Conservation (phyloP, 2,113 vertebrate species). For the Elgaria multicarinata region DNA sequence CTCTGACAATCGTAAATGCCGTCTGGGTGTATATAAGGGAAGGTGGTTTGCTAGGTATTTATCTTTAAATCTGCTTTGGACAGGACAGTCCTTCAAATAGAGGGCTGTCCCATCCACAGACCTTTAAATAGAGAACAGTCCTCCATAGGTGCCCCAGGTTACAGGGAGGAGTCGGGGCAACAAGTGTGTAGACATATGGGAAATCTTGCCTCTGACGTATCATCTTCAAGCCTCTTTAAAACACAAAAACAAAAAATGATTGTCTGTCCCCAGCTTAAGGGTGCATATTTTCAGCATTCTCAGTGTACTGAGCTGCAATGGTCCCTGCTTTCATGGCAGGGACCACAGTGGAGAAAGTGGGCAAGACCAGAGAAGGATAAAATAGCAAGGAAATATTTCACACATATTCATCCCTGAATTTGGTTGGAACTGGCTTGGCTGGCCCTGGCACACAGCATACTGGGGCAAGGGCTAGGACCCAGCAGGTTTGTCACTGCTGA, state of each 20-base stretch:
- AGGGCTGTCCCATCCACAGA: too few species aligned
- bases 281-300: background rate
- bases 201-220: background rate
- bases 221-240: background rate
- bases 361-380: background rate
- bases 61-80: too few species aligned
- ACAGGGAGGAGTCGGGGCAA: background rate
- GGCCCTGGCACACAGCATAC: background rate
- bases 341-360: background rate
- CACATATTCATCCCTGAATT: background rate
- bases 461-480: background rate
- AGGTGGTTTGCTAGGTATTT: too few species aligned
- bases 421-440: background rate
- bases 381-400: background rate
- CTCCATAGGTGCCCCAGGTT: background rate
- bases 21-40: too few species aligned
- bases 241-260: too few species aligned
- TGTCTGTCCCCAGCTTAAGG: background rate
- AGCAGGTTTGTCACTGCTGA: background rate
- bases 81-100: too few species aligned
- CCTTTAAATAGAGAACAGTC: too few species aligned
- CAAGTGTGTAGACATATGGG: background rate
- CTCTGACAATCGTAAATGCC: too few species aligned
- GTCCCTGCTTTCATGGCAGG: background rate
- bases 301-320: background rate